Conservation (phyloP, 2,888 invertebrate genomes). For the Bugula neritina region DNA sequence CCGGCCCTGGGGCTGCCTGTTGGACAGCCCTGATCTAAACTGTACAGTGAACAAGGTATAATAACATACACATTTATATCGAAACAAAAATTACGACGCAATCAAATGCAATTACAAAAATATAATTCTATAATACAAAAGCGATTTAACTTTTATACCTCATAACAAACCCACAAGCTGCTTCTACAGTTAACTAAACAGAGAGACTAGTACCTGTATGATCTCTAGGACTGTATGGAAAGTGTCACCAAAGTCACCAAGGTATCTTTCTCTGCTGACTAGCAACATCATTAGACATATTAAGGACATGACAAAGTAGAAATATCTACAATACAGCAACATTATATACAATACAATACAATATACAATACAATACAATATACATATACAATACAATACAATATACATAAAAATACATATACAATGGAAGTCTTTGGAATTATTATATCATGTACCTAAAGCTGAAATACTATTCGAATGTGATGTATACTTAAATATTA, state of each 20-base stretch:
- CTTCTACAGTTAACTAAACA: too few species aligned
- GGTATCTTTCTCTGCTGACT: not conserved
- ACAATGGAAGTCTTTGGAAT: not conserved
- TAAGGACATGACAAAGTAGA: conserved; percentile 8
- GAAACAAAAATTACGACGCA: too few species aligned
- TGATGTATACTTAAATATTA: too few species aligned
- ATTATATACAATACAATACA: not conserved
- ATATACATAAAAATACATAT: not conserved
- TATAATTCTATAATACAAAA: too few species aligned
- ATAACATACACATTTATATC: too few species aligned
- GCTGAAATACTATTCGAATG: too few species aligned
- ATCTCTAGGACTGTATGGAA: conserved; percentile 5
- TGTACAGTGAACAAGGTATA: too few species aligned
- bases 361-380: not conserved
- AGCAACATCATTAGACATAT: conserved; percentile 20
- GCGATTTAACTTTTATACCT: too few species aligned
- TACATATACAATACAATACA: not conserved
- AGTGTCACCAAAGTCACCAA: not conserved
- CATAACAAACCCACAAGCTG: too few species aligned
- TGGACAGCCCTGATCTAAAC: too few species aligned
- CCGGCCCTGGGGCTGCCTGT: too few species aligned
- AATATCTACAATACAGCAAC: conserved; percentile 9
- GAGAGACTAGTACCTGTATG: not conserved
- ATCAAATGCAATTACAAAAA: too few species aligned
- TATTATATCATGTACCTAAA: not conserved